Evolutionary conservation across 2,888 invertebrate genomes (phyloP).

Genomic region (Drosophila stalkeri): DNA sequence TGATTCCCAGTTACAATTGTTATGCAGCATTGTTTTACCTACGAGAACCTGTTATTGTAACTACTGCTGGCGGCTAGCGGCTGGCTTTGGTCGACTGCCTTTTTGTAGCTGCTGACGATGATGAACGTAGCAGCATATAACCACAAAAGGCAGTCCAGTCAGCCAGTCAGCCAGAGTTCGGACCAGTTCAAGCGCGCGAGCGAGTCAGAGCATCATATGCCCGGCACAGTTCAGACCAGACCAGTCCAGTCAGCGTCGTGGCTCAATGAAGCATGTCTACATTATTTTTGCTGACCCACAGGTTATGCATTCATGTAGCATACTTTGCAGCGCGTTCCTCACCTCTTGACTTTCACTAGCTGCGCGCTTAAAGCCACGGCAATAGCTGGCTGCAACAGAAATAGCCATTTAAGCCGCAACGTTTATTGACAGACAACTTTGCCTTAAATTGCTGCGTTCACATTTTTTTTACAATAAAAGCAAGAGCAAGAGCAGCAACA

Average conservation of each 20-base stretch:
- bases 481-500: background rate
- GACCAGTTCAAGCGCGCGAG: constrained; percentile 1
- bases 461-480: constrained; percentile 45
- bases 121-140: constrained; percentile 33
- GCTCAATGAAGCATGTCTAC: constrained; percentile 67
- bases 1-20: constrained; percentile 52
- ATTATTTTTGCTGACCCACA: constrained; percentile 64
- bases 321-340: constrained; percentile 47
- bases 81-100: constrained; percentile 39
- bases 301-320: constrained; percentile 72
- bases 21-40: constrained; percentile 46
- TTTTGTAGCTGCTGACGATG: constrained; percentile 47
- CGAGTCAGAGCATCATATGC: background rate
- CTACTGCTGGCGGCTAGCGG: constrained; percentile 7
- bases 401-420: constrained; percentile 50
- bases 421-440: constrained; percentile 59
- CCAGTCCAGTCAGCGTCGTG: constrained; percentile 21
- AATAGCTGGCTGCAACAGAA: constrained; percentile 26
- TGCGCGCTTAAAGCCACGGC: constrained; percentile 25
- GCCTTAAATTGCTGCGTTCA: constrained; percentile 60
- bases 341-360: constrained; percentile 22
- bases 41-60: constrained; percentile 17
- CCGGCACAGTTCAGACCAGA: constrained; percentile 7
- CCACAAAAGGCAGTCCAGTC: constrained; percentile 49
- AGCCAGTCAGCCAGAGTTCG: background rate